These are phyloP conservation scores for Dallia pectoralis DNA, from an alignment of 2,797 vertebrate species.

Conservation along the genomic window DNA sequence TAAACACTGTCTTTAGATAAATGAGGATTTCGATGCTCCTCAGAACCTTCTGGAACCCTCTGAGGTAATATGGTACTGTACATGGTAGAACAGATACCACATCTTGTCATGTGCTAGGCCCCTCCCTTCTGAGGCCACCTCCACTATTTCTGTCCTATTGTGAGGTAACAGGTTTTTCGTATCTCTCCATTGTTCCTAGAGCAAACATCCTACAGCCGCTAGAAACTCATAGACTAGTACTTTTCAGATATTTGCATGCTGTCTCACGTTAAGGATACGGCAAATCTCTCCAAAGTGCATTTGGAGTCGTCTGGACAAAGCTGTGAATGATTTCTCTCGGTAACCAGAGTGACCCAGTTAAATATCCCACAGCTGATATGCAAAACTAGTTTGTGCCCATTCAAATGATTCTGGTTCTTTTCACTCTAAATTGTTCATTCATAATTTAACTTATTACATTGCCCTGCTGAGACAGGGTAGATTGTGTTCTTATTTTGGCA, in stretches of 20 bases:
- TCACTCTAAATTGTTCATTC: slow-evolving; percentile 49
- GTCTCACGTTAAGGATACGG: background rate
- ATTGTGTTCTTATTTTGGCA: no score
- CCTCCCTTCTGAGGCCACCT: slow-evolving; percentile 58
- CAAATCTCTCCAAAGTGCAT: background rate
- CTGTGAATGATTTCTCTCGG: background rate
- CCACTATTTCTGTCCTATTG: background rate
- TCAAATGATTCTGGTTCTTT: slow-evolving; percentile 65
- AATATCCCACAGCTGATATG: slow-evolving; percentile 48
- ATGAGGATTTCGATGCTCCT: slow-evolving; percentile 1
- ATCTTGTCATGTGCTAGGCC: slow-evolving; percentile 42
- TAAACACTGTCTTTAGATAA: slow-evolving; percentile 2
- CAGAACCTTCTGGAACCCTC: slow-evolving; percentile 34
- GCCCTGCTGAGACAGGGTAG: no score
- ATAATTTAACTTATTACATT: no score
- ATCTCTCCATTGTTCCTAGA: slow-evolving; percentile 2
- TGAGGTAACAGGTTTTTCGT: slow-evolving; percentile 35
- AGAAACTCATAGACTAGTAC: background rate
- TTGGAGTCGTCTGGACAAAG: background rate
- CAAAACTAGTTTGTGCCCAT: slow-evolving; percentile 66
- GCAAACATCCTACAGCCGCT: slow-evolving; percentile 4
- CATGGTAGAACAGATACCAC: slow-evolving; percentile 21
- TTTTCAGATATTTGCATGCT: background rate
- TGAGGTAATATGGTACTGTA: slow-evolving; percentile 36
- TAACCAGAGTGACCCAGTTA: slow-evolving; percentile 22